These are phyloP conservation scores for Tauraco erythrolophus DNA, from an alignment of 2,113 vertebrate genomes.

Conservation along the genomic window DNA sequence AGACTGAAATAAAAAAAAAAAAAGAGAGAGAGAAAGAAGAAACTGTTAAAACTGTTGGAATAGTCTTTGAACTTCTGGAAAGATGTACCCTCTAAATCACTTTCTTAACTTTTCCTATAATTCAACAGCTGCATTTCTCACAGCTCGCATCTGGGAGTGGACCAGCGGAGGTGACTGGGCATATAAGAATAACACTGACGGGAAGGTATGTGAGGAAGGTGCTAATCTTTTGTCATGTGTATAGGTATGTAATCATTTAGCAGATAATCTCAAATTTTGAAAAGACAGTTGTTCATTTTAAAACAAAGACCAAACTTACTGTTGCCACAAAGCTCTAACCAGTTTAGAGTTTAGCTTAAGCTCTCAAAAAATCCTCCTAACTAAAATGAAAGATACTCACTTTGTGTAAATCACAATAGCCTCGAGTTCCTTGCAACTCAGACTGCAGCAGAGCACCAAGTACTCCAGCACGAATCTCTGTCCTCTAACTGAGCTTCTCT, in stretches of 20 bases:
- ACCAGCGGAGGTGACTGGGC: background rate
- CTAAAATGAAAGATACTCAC: background rate
- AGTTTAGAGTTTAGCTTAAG: background rate
- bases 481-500: background rate
- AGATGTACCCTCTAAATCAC: background rate
- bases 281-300: background rate
- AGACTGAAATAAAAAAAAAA: background rate
- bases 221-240: background rate
- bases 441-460: background rate
- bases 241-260: background rate
- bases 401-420: background rate
- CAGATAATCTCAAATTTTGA: background rate
- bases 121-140: background rate
- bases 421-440: background rate
- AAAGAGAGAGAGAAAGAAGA: accelerated
- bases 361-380: background rate
- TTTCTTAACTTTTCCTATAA: background rate
- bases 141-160: background rate
- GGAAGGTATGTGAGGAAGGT: background rate
- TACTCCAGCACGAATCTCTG: background rate
- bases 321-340: background rate
- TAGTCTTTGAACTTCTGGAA: background rate
- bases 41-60: background rate
- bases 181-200: background rate
- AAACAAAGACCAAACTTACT: background rate